These are phyloP conservation scores for Lonchura striata DNA, from an alignment of 2,113 vertebrate species.

Conservation along the genomic window DNA sequence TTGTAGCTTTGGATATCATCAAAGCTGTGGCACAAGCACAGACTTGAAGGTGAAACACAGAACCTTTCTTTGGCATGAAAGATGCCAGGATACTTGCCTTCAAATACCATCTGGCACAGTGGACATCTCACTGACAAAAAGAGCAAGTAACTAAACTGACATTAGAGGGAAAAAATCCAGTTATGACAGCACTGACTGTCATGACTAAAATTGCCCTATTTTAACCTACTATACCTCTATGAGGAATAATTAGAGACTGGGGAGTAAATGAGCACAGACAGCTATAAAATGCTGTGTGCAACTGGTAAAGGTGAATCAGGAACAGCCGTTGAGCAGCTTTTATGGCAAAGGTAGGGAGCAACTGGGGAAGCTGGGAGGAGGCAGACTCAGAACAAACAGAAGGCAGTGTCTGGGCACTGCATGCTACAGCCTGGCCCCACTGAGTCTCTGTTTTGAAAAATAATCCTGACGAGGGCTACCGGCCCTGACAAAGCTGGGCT, in stretches of 20 bases:
- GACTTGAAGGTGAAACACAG: neutral
- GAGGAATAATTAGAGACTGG: neutral
- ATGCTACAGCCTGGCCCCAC: neutral
- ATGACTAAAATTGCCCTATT: neutral
- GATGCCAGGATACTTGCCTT: neutral
- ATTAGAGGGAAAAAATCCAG: neutral
- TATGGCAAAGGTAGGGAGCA: neutral
- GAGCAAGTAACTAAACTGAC: neutral
- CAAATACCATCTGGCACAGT: neutral
- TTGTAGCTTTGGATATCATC: neutral
- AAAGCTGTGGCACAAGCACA: neutral
- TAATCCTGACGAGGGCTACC: neutral
- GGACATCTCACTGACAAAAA: neutral
- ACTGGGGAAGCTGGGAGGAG: neutral
- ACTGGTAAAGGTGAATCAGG: neutral
- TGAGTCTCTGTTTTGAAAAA: conserved; percentile 2
- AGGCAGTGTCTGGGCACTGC: neutral
- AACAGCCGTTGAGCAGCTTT: neutral
- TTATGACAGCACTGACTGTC: neutral
- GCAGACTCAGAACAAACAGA: neutral
- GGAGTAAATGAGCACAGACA: neutral
- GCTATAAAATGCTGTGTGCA: neutral
- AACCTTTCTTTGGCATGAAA: neutral
- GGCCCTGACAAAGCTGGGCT: neutral
- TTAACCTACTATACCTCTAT: neutral